Conservation (phyloP, 2,797 vertebrate genomes). For the Neoniphon sammara region DNA sequence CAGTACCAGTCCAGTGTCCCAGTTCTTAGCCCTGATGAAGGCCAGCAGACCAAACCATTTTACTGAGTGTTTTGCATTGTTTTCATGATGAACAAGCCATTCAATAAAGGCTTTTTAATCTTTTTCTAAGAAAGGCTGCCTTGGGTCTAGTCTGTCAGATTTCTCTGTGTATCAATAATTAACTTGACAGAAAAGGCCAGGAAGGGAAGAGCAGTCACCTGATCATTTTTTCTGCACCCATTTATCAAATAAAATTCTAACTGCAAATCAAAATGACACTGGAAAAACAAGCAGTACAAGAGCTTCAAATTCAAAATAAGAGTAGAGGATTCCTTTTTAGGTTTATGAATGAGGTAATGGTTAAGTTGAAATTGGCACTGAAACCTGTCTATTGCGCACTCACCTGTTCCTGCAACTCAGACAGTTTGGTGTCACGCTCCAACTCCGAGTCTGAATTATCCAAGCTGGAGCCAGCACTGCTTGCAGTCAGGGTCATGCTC, state of each 20-base stretch:
- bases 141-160: too few species aligned
- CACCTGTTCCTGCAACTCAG: conserved; percentile 93
- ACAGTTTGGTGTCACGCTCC: conserved; percentile 85
- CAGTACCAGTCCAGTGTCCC: too few species aligned
- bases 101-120: too few species aligned
- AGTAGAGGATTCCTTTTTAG: conserved; percentile 57
- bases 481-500: conserved; percentile 84
- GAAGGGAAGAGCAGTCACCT: conserved; percentile 53
- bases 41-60: too few species aligned
- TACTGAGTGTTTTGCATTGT: too few species aligned
- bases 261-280: conserved; percentile 13
- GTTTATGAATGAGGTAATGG: too few species aligned
- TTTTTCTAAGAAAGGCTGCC: too few species aligned
- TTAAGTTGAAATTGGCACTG: conserved; percentile 10
- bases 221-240: conserved; percentile 61
- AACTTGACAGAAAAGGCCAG: conserved; percentile 18
- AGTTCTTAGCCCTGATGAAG: too few species aligned
- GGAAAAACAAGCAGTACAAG: too few species aligned
- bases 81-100: too few species aligned
- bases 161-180: conserved; percentile 10
- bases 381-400: conserved; percentile 86
- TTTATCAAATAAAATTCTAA: too few species aligned
- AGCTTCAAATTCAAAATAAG: neutral
- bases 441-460: conserved; percentile 88
- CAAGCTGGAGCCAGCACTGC: conserved; percentile 82